Evolutionary conservation across 2,888 invertebrate genomes (phyloP).

Genomic region (Yponomeuta malinellus): DNA sequence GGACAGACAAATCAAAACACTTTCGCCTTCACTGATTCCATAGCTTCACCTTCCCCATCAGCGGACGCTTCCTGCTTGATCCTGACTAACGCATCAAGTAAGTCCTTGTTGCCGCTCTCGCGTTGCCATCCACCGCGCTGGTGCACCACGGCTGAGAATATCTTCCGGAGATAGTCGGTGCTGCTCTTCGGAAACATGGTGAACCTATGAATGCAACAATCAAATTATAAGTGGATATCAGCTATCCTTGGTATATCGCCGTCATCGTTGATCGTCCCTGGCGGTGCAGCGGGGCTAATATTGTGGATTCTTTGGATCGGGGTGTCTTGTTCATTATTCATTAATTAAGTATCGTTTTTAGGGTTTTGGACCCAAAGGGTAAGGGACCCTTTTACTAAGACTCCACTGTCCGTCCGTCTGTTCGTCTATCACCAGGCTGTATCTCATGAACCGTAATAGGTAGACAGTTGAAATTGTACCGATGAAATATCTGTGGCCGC

Average conservation of each 20-base stretch:
- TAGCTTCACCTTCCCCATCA: constrained; percentile 32
- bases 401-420: no score
- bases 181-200: constrained; percentile 41
- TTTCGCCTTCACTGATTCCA: no score
- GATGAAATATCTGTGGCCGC: no score
- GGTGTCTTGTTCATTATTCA: no score
- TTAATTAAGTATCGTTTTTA: no score
- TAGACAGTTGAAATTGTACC: no score
- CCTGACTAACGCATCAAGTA: constrained; percentile 45
- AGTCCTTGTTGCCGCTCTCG: constrained; percentile 29
- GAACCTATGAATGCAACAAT: constrained; percentile 32
- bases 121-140: constrained; percentile 33
- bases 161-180: constrained; percentile 31
- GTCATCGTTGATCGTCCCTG: background rate
- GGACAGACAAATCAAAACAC: no score
- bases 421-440: no score
- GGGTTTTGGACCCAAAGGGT: no score
- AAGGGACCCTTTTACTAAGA: no score
- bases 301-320: no score
- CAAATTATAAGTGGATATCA: background rate
- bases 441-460: no score
- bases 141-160: constrained; percentile 33
- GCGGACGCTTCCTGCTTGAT: constrained; percentile 37
- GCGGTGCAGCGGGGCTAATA: background rate
- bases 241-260: background rate